Evolutionary conservation across 2,888 invertebrate genomes (phyloP).

Genomic region (Biston betularia): DNA sequence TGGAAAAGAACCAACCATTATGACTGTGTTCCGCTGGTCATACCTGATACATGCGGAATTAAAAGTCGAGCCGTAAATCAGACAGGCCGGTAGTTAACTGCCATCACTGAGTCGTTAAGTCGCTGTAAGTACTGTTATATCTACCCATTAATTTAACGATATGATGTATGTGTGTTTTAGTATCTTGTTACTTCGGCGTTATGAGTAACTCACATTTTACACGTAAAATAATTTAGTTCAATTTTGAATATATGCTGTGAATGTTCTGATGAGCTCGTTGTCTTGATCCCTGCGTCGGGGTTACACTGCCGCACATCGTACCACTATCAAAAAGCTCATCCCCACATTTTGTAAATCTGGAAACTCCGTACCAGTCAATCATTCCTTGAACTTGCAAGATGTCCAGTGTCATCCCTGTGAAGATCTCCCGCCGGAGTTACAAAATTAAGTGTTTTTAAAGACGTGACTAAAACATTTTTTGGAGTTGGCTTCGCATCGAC

Average conservation of each 20-base stretch:
- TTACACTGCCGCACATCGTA: background rate
- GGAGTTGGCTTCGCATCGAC: no score
- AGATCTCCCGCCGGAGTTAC: no score
- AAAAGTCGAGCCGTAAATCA: conserved; percentile 17
- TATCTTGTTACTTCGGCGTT: background rate
- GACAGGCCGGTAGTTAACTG: conserved; percentile 23
- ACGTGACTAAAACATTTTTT: no score
- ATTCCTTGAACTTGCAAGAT: no score
- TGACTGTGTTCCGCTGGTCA: background rate
- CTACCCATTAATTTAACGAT: conserved; percentile 23
- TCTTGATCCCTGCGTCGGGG: no score
- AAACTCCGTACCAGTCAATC: no score
- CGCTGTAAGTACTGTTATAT: conserved; percentile 14
- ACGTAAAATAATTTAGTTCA: background rate
- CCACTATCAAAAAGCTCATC: no score
- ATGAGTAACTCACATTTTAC: background rate
- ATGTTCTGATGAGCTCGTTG: no score
- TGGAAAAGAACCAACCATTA: background rate
- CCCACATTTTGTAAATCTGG: no score
- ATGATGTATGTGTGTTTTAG: conserved; percentile 14
- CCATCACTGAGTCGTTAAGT: conserved; percentile 17
- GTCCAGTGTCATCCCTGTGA: no score
- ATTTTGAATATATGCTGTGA: background rate
- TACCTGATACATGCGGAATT: conserved; percentile 12
- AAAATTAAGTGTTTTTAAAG: no score